A percentile compares a stretch with the other conserved stretches of the same genome.
These are phyloP conservation scores for Bradypodion ventrale DNA, from an alignment of 2,797 vertebrate genomes.

Conservation along the genomic window DNA sequence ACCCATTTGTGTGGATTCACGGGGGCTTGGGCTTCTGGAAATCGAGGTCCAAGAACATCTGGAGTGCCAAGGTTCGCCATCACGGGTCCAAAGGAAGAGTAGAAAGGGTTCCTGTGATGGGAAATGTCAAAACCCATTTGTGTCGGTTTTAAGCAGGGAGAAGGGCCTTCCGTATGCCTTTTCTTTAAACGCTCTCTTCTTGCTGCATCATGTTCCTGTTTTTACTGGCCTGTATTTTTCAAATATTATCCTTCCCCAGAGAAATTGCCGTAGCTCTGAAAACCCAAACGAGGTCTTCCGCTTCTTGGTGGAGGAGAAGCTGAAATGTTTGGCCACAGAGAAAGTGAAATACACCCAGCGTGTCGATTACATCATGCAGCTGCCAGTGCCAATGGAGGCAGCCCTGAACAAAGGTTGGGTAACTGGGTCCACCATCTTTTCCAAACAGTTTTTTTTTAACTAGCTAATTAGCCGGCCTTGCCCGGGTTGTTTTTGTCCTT, in stretches of 20 bases:
- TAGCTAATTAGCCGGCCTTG: no score
- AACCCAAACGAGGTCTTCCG: constrained; percentile 98
- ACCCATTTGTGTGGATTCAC: no score
- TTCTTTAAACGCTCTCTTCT: not conserved
- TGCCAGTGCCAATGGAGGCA: constrained; percentile 96
- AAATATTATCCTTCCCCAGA: constrained; percentile 73
- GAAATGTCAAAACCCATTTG: not conserved
- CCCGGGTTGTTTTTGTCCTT: no score
- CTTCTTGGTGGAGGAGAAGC: constrained; percentile 96
- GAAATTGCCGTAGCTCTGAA: constrained; percentile 94
- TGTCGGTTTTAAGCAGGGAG: not conserved
- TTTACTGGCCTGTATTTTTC: not conserved
- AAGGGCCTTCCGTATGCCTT: not conserved
- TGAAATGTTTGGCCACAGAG: constrained; percentile 95
- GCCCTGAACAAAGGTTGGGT: constrained; percentile 89
- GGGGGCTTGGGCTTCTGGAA: no score
- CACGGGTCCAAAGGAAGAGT: not conserved
- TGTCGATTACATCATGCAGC: constrained; percentile 98
- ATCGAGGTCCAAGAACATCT: no score
- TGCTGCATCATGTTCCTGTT: not conserved
- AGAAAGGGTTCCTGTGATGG: not conserved
- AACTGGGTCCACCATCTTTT: rapidly evolving
- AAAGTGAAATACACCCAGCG: constrained; percentile 98
- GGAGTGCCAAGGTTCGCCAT: no score
- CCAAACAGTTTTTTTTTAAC: not conserved